Evolutionary conservation across 2,797 vertebrate genomes (phyloP).

Genomic region (Malacoraja senta): DNA sequence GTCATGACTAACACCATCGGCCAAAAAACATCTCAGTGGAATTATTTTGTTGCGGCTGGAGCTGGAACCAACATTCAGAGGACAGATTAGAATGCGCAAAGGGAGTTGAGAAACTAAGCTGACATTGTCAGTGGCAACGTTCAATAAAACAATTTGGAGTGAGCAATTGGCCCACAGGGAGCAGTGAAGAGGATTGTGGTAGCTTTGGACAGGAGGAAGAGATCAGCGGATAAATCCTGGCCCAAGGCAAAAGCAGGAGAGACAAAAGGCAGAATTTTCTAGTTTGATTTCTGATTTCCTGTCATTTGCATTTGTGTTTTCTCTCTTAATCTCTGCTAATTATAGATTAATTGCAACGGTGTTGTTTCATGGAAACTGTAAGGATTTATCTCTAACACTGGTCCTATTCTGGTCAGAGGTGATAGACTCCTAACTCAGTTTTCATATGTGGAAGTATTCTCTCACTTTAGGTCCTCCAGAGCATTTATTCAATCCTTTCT

Average conservation of each 20-base stretch:
- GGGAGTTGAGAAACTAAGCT: neutral
- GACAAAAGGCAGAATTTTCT: constrained; percentile 23
- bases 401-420: neutral
- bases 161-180: neutral
- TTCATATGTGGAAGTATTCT: neutral
- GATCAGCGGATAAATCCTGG: neutral
- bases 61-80: neutral
- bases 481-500: neutral
- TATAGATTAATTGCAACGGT: neutral
- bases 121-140: neutral
- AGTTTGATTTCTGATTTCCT: neutral
- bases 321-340: constrained; percentile 30
- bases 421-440: neutral
- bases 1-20: neutral
- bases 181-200: neutral
- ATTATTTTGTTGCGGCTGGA: neutral
- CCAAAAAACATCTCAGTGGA: neutral
- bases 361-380: neutral
- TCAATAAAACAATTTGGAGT: neutral
- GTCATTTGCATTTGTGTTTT: neutral
- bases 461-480: neutral
- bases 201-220: neutral
- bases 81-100: neutral
- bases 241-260: neutral
- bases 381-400: neutral